These are phyloP conservation scores for Gobius niger DNA, from an alignment of 2,113 vertebrate genomes.

Conservation along the genomic window DNA sequence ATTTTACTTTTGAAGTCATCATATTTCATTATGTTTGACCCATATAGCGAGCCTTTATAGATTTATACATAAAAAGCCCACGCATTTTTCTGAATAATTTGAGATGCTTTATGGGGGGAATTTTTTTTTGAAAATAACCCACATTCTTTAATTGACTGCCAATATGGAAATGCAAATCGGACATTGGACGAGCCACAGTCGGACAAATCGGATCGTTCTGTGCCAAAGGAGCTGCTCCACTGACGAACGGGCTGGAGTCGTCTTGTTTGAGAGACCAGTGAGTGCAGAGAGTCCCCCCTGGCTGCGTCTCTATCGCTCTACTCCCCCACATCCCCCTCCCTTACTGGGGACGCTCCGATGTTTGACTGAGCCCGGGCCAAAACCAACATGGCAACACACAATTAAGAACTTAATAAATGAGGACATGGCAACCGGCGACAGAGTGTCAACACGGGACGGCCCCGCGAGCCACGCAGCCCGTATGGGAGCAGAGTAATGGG, in stretches of 20 bases:
- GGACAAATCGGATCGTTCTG: neutral
- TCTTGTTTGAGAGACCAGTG: neutral
- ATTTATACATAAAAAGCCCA: too few species aligned
- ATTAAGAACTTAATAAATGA: constrained; percentile 65
- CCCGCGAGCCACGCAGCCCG: constrained; percentile 64
- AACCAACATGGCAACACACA: constrained; percentile 62
- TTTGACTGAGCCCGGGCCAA: constrained; percentile 61
- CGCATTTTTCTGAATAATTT: too few species aligned
- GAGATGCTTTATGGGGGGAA: too few species aligned
- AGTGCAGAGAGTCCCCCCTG: constrained; percentile 12
- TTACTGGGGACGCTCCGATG: constrained; percentile 41
- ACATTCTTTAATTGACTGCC: neutral
- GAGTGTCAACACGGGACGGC: constrained; percentile 43
- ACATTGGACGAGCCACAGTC: neutral
- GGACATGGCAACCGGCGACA: constrained; percentile 48
- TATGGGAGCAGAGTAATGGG: constrained; percentile 73
- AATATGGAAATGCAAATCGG: neutral
- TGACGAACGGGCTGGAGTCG: neutral
- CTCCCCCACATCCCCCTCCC: neutral
- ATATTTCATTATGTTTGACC: too few species aligned
- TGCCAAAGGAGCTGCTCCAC: neutral
- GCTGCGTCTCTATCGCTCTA: constrained; percentile 26
- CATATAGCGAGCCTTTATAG: too few species aligned
- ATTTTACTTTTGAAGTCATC: too few species aligned
- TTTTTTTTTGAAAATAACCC: neutral